Evolutionary conservation across 1,140 invertebrate genomes (phyloP), one percentile per base, ranked within the genome.

Genomic region (Leucophenga varia): DNA sequence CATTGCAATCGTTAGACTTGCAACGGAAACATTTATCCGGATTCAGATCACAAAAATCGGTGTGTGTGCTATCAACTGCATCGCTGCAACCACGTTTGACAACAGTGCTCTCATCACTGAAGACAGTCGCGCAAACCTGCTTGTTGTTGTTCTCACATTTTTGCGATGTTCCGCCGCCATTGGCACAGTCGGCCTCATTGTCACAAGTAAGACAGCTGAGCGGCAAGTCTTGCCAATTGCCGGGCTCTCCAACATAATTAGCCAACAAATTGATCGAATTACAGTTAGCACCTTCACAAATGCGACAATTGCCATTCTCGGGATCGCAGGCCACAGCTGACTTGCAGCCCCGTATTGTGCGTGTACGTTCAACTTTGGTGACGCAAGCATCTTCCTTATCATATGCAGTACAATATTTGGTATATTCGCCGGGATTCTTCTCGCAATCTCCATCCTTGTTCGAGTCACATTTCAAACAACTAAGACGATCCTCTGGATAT

Each of bases 1-100:
- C 55, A 41, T 73, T 73, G 41, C 70, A 73, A 2, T 43, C 56
- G 35, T 67, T 67, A 5, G 70, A 73, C 49, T 73, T 73, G 38
- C 70, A 73, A 39, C 52, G 43, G 2, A 19, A n/a, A n/a, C 70
- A 73, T 8, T 31, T 56, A 0, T 32, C 54, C 5, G 18, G 3
- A 36, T 70, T 55, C 5, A 30, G 21, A 16, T 70, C 63, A 6
- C 70, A 73, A 42, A 64, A 63, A 6, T 36, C 51, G 8, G 12
- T 8, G 16, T 73, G 40, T 8, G 43, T 47, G 2, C 36, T 20
- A 3, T 20, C 30, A 1, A 72, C 44, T 2, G 49, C 14, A n/a
- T 73, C 69, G 30, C 56, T 70, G 47, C 70, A 73, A 13, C 70
- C 70, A 10, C 70, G 61, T 7, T 54, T 44, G 2, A 43, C 43